These are phyloP conservation scores for Anser cygnoides DNA, from an alignment of 2,113 vertebrate genomes.

Conservation along the genomic window DNA sequence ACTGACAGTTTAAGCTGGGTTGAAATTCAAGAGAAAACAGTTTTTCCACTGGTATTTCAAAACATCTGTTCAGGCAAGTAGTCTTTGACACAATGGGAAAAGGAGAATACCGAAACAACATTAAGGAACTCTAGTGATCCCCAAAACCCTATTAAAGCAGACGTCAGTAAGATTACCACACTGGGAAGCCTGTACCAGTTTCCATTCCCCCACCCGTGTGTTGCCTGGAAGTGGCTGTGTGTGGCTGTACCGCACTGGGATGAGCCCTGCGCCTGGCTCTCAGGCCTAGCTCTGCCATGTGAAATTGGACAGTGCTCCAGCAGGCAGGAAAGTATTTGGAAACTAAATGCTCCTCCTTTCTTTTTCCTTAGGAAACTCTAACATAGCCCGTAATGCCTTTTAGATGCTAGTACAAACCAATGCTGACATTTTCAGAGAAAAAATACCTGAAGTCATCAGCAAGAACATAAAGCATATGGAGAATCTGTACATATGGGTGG, in stretches of 20 bases:
- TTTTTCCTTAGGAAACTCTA: not conserved
- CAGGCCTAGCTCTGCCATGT: not conserved
- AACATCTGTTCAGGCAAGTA: not conserved
- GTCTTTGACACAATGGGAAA: not conserved
- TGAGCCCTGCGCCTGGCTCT: not conserved
- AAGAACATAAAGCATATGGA: not conserved
- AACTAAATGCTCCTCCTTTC: not conserved
- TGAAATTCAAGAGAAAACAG: not conserved
- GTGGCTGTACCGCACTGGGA: accelerated
- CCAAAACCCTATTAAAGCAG: not conserved
- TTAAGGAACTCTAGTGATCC: not conserved
- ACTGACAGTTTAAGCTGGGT: not conserved
- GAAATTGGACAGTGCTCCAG: not conserved
- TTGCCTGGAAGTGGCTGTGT: not conserved
- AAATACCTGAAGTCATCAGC: not conserved
- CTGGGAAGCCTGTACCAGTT: not conserved
- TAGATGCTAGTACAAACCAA: not conserved
- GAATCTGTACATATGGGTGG: accelerated
- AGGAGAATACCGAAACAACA: not conserved
- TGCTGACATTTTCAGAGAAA: not conserved
- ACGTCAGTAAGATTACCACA: not conserved
- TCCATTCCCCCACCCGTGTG: accelerated
- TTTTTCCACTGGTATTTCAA: not conserved
- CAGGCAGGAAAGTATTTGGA: not conserved
- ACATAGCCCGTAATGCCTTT: accelerated